These are phyloP conservation scores for Siphamia tubifer DNA, from an alignment of 2,113 vertebrate species.

Conservation along the genomic window DNA sequence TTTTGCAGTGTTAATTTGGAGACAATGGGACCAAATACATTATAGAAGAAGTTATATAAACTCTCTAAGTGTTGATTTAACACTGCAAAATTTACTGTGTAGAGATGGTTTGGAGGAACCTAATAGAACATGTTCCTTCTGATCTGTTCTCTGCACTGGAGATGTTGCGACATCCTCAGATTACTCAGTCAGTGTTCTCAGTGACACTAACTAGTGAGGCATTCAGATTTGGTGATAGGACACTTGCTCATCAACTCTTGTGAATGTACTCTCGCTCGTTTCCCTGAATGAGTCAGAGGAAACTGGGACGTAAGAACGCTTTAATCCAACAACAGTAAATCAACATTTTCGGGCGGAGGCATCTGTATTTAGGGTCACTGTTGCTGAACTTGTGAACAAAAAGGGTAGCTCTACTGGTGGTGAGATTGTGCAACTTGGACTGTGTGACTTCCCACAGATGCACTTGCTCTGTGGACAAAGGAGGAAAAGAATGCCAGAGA, in stretches of 20 bases:
- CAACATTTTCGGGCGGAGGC: not conserved
- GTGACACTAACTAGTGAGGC: not conserved
- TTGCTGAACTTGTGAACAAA: not conserved
- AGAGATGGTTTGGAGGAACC: too few relatives aligned
- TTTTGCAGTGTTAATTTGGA: too few relatives aligned
- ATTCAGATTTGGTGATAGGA: not conserved
- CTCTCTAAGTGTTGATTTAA: too few relatives aligned
- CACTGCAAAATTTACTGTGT: too few relatives aligned
- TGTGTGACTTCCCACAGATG: slow-evolving; percentile 24
- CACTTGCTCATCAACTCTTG: slow-evolving; percentile 42
- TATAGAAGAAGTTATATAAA: too few relatives aligned
- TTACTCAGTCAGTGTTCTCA: too few relatives aligned
- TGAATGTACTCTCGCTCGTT: not conserved
- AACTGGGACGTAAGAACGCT: slow-evolving; percentile 3
- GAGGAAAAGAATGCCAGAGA: slow-evolving; percentile 40
- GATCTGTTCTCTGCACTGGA: too few relatives aligned
- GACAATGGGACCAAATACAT: too few relatives aligned
- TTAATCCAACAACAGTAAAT: not conserved
- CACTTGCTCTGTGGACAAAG: slow-evolving; percentile 48
- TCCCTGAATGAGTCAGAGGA: slow-evolving; percentile 44
- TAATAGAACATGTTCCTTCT: too few relatives aligned
- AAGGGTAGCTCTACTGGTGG: slow-evolving; percentile 51
- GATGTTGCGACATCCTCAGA: too few relatives aligned
- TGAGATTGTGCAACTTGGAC: slow-evolving; percentile 41
- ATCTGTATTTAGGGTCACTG: not conserved